phyloP scores from a whole-genome alignment of 2,888 invertebrate genomes.

The Congeria kusceri region DNA sequence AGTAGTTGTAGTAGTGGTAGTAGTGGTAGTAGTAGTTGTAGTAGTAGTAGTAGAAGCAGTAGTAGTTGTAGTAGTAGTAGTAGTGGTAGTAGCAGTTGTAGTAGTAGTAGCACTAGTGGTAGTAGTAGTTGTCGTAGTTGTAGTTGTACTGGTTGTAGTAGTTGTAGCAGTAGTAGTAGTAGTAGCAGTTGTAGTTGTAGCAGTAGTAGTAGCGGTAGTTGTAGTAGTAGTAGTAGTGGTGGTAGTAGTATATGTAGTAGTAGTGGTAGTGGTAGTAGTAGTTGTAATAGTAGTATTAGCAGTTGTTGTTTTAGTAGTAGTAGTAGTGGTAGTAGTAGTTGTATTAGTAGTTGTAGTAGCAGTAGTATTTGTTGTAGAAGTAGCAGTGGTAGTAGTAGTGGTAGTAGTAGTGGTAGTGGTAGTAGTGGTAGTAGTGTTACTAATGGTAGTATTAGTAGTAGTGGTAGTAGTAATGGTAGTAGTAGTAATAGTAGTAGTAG shows the following conservation, averaged over 20 bases:
- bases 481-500: no score
- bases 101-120: conserved; percentile 2
- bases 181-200: conserved; percentile 3
- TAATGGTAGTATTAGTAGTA: no score
- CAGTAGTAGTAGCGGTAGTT: conserved; percentile 2
- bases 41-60: conserved; percentile 3
- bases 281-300: no score
- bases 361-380: no score
- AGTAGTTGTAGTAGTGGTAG: neutral
- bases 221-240: conserved; percentile 8
- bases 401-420: no score
- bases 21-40: neutral
- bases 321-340: no score
- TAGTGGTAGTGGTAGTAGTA: conserved; percentile 4
- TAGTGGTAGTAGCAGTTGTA: neutral
- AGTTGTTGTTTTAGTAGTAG: no score
- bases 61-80: neutral
- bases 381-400: no score
- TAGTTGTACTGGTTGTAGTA: neutral
- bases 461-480: no score
- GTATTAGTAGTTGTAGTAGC: no score
- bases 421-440: no score
- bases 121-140: conserved; percentile 1
- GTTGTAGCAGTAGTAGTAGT: conserved; percentile 3
- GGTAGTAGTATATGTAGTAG: neutral